phyloP scores from a whole-genome alignment of 2,113 vertebrate genomes.

The Xenopus borealis region DNA sequence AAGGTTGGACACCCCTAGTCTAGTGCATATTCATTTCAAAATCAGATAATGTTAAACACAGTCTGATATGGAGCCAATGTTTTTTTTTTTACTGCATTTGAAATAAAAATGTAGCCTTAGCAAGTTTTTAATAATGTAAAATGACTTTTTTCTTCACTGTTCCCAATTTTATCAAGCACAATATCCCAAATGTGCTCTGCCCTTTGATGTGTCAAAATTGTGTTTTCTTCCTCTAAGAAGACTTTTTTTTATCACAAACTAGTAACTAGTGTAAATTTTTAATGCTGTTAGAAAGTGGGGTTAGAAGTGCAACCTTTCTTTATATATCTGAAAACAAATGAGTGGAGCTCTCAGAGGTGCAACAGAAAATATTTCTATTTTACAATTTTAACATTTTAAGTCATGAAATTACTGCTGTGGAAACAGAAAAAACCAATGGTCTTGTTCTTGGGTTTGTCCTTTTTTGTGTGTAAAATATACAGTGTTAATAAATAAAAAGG shows the following conservation, averaged over 20 bases:
- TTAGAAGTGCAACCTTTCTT: neutral
- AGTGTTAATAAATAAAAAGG: no score
- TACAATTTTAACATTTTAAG: no score
- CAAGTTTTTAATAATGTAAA: slow-evolving; percentile 8
- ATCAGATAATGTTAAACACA: neutral
- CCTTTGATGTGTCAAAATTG: neutral
- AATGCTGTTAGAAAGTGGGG: neutral
- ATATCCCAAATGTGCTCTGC: neutral
- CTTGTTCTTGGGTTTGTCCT: no score
- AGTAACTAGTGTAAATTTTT: neutral
- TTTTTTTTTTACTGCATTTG: neutral
- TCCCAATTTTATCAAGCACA: neutral
- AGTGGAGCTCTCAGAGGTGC: no score
- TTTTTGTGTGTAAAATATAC: no score
- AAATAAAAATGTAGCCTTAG: neutral
- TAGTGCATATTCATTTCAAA: neutral
- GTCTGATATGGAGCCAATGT: neutral
- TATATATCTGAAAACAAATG: neutral
- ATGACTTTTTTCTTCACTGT: neutral
- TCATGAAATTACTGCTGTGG: no score
- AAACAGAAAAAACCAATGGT: no score
- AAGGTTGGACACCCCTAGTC: neutral
- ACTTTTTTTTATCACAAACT: neutral
- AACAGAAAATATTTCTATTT: no score
- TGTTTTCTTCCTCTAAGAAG: neutral